These are phyloP conservation scores for Rhimphoctona megacephalus DNA, from an alignment of 2,888 invertebrate genomes.

Conservation along the genomic window DNA sequence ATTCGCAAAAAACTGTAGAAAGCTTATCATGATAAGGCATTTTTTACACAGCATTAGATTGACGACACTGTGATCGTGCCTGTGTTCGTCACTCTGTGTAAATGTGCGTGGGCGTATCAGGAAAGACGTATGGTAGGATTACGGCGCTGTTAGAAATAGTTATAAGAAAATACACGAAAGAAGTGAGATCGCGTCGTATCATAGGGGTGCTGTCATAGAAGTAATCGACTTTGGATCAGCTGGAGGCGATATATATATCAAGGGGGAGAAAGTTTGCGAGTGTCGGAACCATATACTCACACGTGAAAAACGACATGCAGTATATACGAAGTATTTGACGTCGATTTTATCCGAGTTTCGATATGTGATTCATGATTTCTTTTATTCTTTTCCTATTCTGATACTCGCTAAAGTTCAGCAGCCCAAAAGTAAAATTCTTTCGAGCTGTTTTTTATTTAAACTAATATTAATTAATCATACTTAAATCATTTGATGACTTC, in stretches of 20 bases:
- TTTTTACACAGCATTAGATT: neutral
- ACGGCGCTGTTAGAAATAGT: neutral
- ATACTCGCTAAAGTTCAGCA: neutral
- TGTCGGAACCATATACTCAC: neutral
- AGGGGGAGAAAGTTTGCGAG: neutral
- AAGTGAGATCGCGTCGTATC: slow-evolving; percentile 23
- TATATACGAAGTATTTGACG: neutral
- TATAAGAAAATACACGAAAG: slow-evolving; percentile 16
- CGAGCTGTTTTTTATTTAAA: neutral
- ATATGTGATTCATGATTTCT: neutral
- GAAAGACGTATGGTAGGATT: neutral
- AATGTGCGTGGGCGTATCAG: slow-evolving; percentile 3
- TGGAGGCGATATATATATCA: neutral
- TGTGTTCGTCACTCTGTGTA: neutral
- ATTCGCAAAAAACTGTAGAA: neutral
- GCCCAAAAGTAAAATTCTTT: neutral
- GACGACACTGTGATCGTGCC: neutral
- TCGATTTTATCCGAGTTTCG: slow-evolving; percentile 3
- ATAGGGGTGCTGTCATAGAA: slow-evolving; percentile 27
- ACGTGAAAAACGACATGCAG: slow-evolving; percentile 17
- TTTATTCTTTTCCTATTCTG: neutral
- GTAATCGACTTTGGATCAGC: slow-evolving; percentile 56
- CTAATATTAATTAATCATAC: too few species aligned
- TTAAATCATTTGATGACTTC: neutral
- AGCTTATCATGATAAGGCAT: neutral